Percentiles rank a stretch among this genome's conserved stretches.
Evolutionary conservation across 2,797 vertebrate genomes (phyloP).

Genomic region (Alauda arvensis): DNA sequence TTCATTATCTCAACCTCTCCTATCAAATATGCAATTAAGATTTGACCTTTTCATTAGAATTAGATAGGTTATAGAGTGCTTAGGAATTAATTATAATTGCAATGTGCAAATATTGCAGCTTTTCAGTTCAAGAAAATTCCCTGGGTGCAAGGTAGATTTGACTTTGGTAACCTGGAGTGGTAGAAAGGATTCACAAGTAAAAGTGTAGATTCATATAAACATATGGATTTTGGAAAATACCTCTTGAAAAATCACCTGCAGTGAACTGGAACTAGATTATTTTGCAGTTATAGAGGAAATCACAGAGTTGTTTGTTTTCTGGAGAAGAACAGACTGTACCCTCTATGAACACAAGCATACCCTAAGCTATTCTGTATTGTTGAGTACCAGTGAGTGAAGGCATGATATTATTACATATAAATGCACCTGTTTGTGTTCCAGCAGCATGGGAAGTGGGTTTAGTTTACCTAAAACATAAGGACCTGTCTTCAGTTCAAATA

Average conservation of each 20-base stretch:
- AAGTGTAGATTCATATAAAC: background rate
- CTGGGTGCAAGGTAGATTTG: background rate
- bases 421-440: background rate
- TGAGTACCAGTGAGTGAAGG: background rate
- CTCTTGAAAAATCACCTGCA: background rate
- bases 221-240: background rate
- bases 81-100: background rate
- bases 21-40: background rate
- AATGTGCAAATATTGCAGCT: background rate
- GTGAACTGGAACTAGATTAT: background rate
- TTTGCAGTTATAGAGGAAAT: background rate
- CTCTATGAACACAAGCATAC: fast-evolving
- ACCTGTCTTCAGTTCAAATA: background rate
- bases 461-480: background rate
- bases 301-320: background rate
- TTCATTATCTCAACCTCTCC: background rate
- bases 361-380: background rate
- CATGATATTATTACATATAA: background rate
- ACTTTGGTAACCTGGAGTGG: background rate
- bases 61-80: background rate
- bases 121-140: background rate
- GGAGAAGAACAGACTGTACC: background rate
- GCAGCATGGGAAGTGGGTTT: background rate
- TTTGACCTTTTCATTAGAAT: background rate
- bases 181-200: background rate